These are phyloP conservation scores for Carollia perspicillata DNA, from an alignment of 2,113 vertebrate genomes.

Conservation along the genomic window DNA sequence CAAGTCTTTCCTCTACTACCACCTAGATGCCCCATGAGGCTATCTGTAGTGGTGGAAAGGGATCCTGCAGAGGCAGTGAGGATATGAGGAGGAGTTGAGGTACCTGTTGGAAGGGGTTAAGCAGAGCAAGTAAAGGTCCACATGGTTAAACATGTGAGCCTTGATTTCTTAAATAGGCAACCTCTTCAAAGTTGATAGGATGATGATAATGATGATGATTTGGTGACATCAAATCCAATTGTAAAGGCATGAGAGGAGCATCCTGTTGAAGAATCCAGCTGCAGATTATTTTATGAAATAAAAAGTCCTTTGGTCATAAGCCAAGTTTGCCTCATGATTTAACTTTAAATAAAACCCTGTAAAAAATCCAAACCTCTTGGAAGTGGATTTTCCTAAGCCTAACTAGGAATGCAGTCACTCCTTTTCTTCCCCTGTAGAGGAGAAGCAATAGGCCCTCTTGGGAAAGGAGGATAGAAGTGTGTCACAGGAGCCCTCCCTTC, in stretches of 20 bases:
- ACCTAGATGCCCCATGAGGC: neutral
- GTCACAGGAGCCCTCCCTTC: neutral
- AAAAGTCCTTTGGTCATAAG: neutral
- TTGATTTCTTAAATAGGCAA: neutral
- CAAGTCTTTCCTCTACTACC: neutral
- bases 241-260: neutral
- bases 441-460: neutral
- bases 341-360: neutral
- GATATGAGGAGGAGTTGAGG: neutral
- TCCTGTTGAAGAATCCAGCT: neutral
- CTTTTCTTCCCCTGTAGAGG: neutral
- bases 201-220: neutral
- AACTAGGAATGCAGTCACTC: neutral
- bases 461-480: neutral
- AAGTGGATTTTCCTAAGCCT: neutral
- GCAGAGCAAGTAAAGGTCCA: neutral
- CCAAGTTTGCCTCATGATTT: neutral
- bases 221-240: neutral
- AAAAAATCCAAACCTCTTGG: neutral
- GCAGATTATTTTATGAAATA: neutral
- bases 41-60: neutral
- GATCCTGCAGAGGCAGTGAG: neutral
- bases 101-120: neutral
- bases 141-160: neutral
- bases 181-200: neutral